phyloP scores from a whole-genome alignment of 2,888 invertebrate genomes.

The Lumbricus terrestris region DNA sequence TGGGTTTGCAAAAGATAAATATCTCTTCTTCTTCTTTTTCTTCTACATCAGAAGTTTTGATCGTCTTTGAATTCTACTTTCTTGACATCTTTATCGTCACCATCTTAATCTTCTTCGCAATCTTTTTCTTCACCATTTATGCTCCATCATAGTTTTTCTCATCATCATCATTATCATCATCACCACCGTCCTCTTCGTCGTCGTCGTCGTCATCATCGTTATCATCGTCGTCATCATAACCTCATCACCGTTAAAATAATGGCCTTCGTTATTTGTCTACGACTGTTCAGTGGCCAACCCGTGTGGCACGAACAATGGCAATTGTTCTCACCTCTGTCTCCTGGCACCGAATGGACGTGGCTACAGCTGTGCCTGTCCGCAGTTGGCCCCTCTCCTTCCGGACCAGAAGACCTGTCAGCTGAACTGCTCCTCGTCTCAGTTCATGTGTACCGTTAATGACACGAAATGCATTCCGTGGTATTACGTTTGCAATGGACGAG shows the following conservation, averaged over 20 bases:
- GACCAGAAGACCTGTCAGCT: conserved; percentile 84
- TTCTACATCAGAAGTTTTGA: too few relatives aligned
- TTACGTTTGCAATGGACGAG: conserved; percentile 44
- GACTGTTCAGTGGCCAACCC: conserved; percentile 53
- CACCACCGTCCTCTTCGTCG: not conserved
- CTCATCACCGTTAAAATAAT: not conserved
- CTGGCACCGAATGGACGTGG: conserved; percentile 66
- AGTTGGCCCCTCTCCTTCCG: conserved; percentile 75
- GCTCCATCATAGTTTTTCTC: not conserved
- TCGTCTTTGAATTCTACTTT: too few relatives aligned
- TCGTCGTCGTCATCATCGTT: not conserved
- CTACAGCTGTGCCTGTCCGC: conserved; percentile 85
- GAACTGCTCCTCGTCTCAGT: conserved; percentile 67
- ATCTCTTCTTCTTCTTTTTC: too few relatives aligned
- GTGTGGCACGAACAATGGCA: conserved; percentile 67
- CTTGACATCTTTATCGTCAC: not conserved
- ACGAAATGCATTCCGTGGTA: conserved; percentile 46
- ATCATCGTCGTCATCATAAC: not conserved
- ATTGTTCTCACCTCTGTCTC: conserved; percentile 80
- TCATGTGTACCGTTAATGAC: conserved; percentile 33
- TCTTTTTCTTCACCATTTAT: not conserved
- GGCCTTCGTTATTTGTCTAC: not conserved
- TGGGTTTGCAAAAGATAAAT: not conserved
- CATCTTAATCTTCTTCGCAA: not conserved
- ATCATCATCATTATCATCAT: too few relatives aligned